phyloP scores from a whole-genome alignment of 2,797 vertebrate species.

The Ataeniobius toweri region DNA sequence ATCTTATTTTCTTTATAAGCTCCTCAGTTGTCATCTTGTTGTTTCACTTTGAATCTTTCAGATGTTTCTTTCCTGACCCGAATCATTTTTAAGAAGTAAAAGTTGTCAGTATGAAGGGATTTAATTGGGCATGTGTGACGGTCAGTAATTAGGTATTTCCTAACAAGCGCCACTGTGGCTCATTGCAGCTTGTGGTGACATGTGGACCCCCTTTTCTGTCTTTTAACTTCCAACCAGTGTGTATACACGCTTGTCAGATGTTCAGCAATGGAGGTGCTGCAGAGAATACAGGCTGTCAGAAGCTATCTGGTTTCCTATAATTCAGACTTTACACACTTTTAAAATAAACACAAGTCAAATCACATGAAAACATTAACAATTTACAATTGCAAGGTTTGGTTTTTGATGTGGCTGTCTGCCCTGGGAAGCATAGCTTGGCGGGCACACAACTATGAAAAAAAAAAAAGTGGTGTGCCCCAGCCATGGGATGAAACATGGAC shows the following conservation, averaged over 20 bases:
- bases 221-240: slow-evolving; percentile 34
- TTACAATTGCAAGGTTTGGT: background rate
- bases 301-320: background rate
- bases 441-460: background rate
- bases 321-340: background rate
- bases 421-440: background rate
- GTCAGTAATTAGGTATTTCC: background rate
- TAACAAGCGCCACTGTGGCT: background rate
- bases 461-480: background rate
- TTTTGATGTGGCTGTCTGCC: background rate
- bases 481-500: no score
- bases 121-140: background rate
- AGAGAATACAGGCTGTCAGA: slow-evolving; percentile 2
- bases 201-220: slow-evolving; percentile 2
- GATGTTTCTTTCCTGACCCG: background rate
- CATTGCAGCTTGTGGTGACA: slow-evolving; percentile 10
- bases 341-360: background rate
- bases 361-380: background rate
- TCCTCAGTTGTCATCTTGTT: background rate
- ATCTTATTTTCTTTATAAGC: background rate
- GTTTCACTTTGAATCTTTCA: background rate
- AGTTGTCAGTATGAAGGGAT: background rate
- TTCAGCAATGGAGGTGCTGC: slow-evolving; percentile 7
- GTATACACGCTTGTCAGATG: slow-evolving; percentile 14
- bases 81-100: background rate